Base-by-base conservation (phyloP, 2,797 vertebrate species). In the Erpetoichthys calabaricus region DNA sequence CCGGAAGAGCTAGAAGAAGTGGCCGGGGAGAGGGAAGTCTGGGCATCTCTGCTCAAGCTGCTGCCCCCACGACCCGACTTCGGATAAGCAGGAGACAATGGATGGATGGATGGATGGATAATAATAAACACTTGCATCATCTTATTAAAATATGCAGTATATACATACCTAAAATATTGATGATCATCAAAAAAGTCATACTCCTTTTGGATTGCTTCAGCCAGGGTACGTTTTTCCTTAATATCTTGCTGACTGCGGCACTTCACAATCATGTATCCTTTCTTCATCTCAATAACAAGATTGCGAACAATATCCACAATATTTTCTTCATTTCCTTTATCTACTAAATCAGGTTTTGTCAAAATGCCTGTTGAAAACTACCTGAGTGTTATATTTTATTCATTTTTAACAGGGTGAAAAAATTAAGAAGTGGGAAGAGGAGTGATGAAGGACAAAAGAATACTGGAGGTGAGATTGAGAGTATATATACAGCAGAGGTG, bases 261-360 rank as follows among this genome's bases (percentile, higher is more conserved):
- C 65, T 69, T 84, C 49, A 87, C 81, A 0, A 87, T 59, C 79
- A 78, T 79, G 67, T 84, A 87, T 10, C 85, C 84, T 57, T 83
- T 86, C 67, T 67, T 75, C 54, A 87, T 72, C 8, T 62, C 68
- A 54, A 69, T 58, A 2, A 76, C 53, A 0, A 49, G 43, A 61
- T 87, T 86, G 7, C 1, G 51, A 1, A 76, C 45, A 42, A 84
- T 61, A 0, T 73, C 71, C 0, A 82, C 0, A 0, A 85, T 10
- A 3, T 57, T 5, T 0, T 61, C 51, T 5, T 87, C 81, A 0
- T 80, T 73, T 9, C 83, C 82, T 64, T 1, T 75, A 63, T 85
- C 84, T 42, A 84, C 58, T 49, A 85, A 68, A 63, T 86, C 82
- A 0, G 85, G 84, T 63, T 86, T 87, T 0, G 82, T 85, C 59